Base-by-base conservation (phyloP, 2,888 invertebrate species). In the Drosophila leonis region DNA sequence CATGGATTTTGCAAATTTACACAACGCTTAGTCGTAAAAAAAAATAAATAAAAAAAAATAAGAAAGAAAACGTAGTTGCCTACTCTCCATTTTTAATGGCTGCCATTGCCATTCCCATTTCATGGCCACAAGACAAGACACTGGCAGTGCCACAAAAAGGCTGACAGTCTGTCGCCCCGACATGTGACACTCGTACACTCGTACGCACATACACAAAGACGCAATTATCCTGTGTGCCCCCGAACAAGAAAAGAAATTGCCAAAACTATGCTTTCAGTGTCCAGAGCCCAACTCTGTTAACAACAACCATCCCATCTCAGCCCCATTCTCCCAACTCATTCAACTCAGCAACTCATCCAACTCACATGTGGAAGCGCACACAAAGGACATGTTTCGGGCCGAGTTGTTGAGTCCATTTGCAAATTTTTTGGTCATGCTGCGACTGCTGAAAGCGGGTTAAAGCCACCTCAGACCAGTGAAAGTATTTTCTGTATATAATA, bases 21-120 rank as follows among this genome's bases (percentile, higher is more conserved):
- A 84, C 82, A 81, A 69, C 69, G 79, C 77, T 84, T 69, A 66
- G 72, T 87, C 77, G 82, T 88, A 78, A 81, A 87, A 85, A 72
- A 70, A 75, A 41, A 51, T 13, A 62, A n/a, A 62, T 27, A 7
- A 44, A 80, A 85, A 78, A 69, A 66, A 65, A 41, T 37, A 20
- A 70, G 20, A 24, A 52, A 52, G 24, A 37, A 61, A 62, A 52
- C 57, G 51, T 60, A 66, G 64, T 46, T 64, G 73, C 60, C 85
- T 75, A 77, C 72, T 82, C 77, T 76, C 88, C 78, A 86, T 82
- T 88, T 86, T 90, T 85, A 90, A 85, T 89, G 88, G 84, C 70
- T 70, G 72, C 49, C 77, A 82, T 71, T 65, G 67, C 72, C 82
- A 73, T 72, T 76, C 71, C 69, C 49, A 70, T 70, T 80, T 78